Percentiles rank a stretch among this genome's conserved stretches.
These are phyloP conservation scores for Notoglanidium macrostoma DNA, from an alignment of 2,797 vertebrate genomes.

Conservation along the genomic window DNA sequence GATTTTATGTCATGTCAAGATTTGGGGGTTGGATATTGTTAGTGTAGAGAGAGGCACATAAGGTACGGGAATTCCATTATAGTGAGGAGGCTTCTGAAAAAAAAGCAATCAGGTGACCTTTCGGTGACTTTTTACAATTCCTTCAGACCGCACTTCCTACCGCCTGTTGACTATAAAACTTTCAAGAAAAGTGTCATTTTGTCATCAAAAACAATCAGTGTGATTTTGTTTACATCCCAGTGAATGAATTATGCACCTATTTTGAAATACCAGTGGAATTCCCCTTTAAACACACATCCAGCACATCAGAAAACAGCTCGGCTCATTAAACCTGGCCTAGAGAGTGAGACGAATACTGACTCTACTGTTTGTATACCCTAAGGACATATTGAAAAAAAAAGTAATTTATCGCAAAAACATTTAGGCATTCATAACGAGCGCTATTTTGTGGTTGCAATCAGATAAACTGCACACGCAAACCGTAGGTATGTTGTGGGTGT, in stretches of 20 bases:
- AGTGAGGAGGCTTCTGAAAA: background rate
- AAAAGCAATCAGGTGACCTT: background rate
- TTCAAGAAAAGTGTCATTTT: background rate
- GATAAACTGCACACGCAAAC: background rate
- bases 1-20: background rate
- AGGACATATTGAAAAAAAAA: background rate
- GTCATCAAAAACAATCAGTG: background rate
- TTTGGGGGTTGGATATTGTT: background rate
- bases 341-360: background rate
- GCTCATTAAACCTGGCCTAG: background rate
- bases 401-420: background rate
- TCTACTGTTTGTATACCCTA: slow-evolving; percentile 1
- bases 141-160: background rate
- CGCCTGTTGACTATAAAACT: background rate
- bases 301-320: background rate
- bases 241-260: background rate
- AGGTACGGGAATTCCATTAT: background rate
- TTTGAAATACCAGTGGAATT: slow-evolving; percentile 13
- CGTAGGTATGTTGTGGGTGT: background rate
- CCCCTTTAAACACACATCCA: slow-evolving; percentile 10
- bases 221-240: background rate
- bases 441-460: background rate
- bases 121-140: background rate
- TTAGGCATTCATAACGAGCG: background rate
- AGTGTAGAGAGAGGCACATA: background rate